Evolutionary conservation across 2,113 vertebrate genomes (phyloP).

Genomic region (Naja naja): DNA sequence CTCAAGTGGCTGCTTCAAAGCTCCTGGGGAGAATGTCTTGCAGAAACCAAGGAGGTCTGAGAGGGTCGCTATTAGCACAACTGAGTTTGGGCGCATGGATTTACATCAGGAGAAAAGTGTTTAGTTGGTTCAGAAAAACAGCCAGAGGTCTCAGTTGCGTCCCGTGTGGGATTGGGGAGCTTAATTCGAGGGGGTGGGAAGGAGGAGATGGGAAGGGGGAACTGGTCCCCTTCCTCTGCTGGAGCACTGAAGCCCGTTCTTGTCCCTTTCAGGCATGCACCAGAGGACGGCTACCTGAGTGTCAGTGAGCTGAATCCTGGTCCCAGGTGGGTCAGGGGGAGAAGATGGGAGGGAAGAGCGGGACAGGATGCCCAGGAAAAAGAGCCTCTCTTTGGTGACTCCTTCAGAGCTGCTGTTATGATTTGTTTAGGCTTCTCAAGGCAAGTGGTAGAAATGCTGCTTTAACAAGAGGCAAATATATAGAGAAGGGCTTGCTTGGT

Average conservation of each 20-base stretch:
- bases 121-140: neutral
- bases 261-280: neutral
- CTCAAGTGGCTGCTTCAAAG: neutral
- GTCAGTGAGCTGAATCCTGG: slow-evolving; percentile 9
- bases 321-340: neutral
- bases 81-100: neutral
- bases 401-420: neutral
- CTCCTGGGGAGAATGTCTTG: neutral
- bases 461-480: neutral
- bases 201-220: neutral
- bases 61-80: neutral
- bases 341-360: too few relatives aligned
- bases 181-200: neutral
- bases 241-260: neutral
- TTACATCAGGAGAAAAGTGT: neutral
- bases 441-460: too few relatives aligned
- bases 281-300: neutral
- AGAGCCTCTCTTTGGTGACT: neutral
- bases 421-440: neutral
- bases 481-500: neutral
- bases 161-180: neutral
- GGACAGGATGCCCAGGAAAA: neutral
- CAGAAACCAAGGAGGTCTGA: neutral
- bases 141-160: neutral
- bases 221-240: neutral